phyloP scores from a whole-genome alignment of 2,797 vertebrate genomes.

The Danio aesculapii region DNA sequence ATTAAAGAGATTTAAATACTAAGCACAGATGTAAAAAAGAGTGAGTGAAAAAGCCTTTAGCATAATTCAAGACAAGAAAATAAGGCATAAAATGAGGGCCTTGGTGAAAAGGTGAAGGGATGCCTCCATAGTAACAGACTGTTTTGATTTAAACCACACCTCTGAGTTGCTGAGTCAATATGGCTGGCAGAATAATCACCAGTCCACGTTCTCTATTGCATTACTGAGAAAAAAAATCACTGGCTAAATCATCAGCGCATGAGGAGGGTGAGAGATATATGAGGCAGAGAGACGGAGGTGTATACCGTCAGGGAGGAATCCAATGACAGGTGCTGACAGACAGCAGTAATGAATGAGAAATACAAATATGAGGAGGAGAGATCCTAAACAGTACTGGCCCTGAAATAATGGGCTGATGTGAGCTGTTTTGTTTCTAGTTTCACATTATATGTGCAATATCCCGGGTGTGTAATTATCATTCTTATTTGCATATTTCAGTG shows the following conservation, averaged over 20 bases:
- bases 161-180: conserved; percentile 68
- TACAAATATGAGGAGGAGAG: neutral
- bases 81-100: conserved; percentile 38
- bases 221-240: conserved; percentile 57
- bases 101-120: conserved; percentile 55
- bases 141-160: conserved; percentile 62
- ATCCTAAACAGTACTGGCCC: neutral
- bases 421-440: neutral
- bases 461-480: neutral
- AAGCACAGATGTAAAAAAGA: conserved; percentile 72
- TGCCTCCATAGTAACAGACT: conserved; percentile 57
- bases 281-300: conserved; percentile 13
- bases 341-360: conserved; percentile 24
- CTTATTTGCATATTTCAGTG: neutral
- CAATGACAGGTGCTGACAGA: conserved; percentile 61
- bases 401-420: neutral
- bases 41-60: conserved; percentile 60
- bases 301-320: conserved; percentile 16
- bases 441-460: neutral
- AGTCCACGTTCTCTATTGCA: conserved; percentile 61
- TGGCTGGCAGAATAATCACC: conserved; percentile 69
- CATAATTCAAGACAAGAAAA: conserved; percentile 52
- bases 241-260: conserved; percentile 55
- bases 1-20: conserved; percentile 45
- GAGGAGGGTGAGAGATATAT: conserved; percentile 30